A percentile compares a stretch with the other conserved stretches of the same genome.
phyloP scores from a whole-genome alignment of 2,888 invertebrate genomes.

The Cantharis flavilabris region DNA sequence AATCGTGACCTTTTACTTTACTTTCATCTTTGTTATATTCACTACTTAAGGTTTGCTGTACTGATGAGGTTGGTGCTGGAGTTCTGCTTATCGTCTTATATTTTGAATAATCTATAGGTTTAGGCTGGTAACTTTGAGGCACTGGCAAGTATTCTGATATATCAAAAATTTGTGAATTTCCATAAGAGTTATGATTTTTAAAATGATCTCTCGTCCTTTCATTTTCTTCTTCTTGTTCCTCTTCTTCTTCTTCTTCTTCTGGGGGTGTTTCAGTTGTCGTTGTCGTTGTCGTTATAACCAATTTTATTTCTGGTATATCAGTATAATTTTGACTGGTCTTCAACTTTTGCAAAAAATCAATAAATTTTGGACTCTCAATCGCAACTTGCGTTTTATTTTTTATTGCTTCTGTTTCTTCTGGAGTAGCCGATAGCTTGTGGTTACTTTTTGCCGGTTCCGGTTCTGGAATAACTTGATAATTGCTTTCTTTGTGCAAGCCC shows the following conservation, averaged over 20 bases:
- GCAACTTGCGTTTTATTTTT: slow-evolving; percentile 37
- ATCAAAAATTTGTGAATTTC: slow-evolving; percentile 47
- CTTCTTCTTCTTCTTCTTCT: slow-evolving; percentile 18
- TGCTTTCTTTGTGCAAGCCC: slow-evolving; percentile 42
- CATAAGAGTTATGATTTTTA: slow-evolving; percentile 15
- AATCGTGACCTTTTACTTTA: slow-evolving; percentile 7
- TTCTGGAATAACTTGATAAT: slow-evolving; percentile 49
- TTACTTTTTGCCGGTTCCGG: slow-evolving; percentile 43
- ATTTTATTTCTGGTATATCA: slow-evolving; percentile 45
- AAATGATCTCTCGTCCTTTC: slow-evolving; percentile 24
- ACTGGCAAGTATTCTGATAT: slow-evolving; percentile 50
- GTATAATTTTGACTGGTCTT: slow-evolving; percentile 44
- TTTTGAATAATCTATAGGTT: slow-evolving; percentile 52
- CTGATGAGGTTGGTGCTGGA: neutral
- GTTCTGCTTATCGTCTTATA: slow-evolving; percentile 52
- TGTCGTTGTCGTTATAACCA: slow-evolving; percentile 27
- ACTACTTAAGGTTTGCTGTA: slow-evolving; percentile 41
- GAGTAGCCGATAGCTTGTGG: neutral
- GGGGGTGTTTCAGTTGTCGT: slow-evolving; percentile 18
- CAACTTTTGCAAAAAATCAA: slow-evolving; percentile 47
- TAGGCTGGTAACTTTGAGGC: slow-evolving; percentile 46
- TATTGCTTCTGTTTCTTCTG: slow-evolving; percentile 33
- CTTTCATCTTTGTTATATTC: slow-evolving; percentile 37
- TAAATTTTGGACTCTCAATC: slow-evolving; percentile 48
- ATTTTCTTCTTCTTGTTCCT: slow-evolving; percentile 13